Evolutionary conservation across 2,888 invertebrate species (phyloP), one percentile per base, ranked within the genome.

Genomic region (Pardosa pseudoannulata): DNA sequence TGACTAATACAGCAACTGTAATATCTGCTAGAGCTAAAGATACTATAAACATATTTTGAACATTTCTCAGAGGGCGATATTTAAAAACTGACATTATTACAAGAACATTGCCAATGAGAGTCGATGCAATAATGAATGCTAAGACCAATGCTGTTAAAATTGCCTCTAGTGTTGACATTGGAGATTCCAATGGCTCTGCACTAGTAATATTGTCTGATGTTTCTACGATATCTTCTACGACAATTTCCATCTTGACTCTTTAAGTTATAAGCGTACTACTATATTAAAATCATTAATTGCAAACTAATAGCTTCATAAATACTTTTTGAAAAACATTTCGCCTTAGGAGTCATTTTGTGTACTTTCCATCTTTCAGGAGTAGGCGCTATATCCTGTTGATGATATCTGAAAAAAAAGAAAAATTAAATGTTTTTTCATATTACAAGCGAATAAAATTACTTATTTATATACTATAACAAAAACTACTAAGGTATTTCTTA

Each of bases 21-120:
- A 97, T 93, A 92, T 98, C 98, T 2, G 98, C 97, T 28, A 97
- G 96, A 0, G 98, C 98, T 89, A 98, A 92, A 1, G 97, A 98
- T 0, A 98, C 97, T 90, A 98, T 96, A 93, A 98, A 98, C 93
- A 98, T 98, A 92, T 98, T 98, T 91, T 98, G 98, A 36, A 97
- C 97, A 90, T 96, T 97, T 88, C 97, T 93, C 72, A 98, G 93
- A 0, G 98, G 97, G 91, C 96, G 95, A 92, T 98, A 97, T 0
- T 96, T 98, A 92, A 98, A 98, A 19, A 98, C 97, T 91, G 97
- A 96, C 65, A 98, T 93, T 90, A 98, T 97, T 79, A 98, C 98
- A 89, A 98, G 93, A 85, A 96, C 95, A 92, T 98, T 98, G 79
- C 98, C 98, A 79, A 97, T 94, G 86, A 98, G 95, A 31, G 98